Percentiles rank a stretch among this genome's conserved stretches.
These are phyloP conservation scores for human (Homo sapiens) DNA, from an alignment of 2,113 vertebrate species.

Conservation along the genomic window GRCh38 chr19:8500001-8500500, in stretches of 20 bases:
- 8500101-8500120: too few species aligned
- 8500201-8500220: neutral
- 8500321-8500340: neutral
- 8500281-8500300: slow-evolving; percentile 34
- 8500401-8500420: neutral
- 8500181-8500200: neutral
- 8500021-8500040: neutral
- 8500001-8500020: neutral
- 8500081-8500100: too few species aligned
- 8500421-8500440: neutral
- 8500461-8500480: neutral
- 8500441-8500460: neutral
- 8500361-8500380: neutral
- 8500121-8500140: neutral
- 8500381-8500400: neutral
- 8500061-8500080: neutral
- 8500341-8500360: neutral
- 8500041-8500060: neutral
- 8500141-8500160: neutral
- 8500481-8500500: neutral
- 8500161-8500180: too few species aligned
- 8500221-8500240: neutral
- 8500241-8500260: neutral
- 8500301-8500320: slow-evolving; percentile 7
- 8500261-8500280: neutral